Percentiles rank a stretch among this genome's conserved stretches.
These are phyloP conservation scores for Linurgus olivaceus DNA, from an alignment of 2,797 vertebrate genomes.

Conservation along the genomic window DNA sequence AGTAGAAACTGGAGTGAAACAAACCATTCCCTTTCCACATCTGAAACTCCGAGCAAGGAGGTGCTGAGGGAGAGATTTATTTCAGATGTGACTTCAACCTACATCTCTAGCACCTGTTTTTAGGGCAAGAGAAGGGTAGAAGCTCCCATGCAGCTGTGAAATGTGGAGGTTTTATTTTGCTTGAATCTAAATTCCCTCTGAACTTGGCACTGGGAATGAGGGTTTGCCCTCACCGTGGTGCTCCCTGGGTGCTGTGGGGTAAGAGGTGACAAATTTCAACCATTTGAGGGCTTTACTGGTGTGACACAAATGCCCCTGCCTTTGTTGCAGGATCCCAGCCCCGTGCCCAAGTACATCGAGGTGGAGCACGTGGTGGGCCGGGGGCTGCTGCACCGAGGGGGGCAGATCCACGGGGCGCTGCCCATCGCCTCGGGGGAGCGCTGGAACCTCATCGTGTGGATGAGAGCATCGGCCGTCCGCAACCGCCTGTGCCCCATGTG, in stretches of 20 bases:
- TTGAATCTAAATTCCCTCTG: background rate
- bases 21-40: background rate
- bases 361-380: conserved; percentile 79
- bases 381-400: conserved; percentile 90
- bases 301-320: background rate
- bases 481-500: conserved; percentile 95
- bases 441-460: conserved; percentile 96
- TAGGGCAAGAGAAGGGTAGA: background rate
- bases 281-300: fast-evolving
- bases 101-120: background rate
- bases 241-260: background rate
- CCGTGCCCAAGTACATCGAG: conserved; percentile 81
- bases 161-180: fast-evolving
- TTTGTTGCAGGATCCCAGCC: conserved; percentile 78
- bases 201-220: background rate
- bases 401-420: conserved; percentile 92
- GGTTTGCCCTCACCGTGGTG: fast-evolving
- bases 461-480: conserved; percentile 85
- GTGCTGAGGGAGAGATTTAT: background rate
- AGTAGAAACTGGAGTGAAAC: background rate
- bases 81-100: background rate
- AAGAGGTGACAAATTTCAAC: background rate
- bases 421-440: conserved; percentile 87
- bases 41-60: background rate
- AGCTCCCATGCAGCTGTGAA: background rate